phyloP scores from a whole-genome alignment of 1,140 invertebrate genomes.

The Aradophagus sp. region DNA sequence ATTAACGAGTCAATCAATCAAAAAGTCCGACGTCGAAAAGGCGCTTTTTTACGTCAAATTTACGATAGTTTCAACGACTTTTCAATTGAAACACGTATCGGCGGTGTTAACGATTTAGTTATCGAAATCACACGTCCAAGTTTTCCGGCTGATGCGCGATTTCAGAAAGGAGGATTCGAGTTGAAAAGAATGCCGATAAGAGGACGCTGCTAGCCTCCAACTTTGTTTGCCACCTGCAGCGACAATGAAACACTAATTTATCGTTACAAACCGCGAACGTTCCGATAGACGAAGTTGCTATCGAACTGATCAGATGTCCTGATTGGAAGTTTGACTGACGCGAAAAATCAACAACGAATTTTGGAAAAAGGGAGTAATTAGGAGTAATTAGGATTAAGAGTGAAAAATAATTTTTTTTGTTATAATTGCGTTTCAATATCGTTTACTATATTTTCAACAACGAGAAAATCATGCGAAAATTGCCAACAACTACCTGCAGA shows the following conservation, averaged over 20 bases:
- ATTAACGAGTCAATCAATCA: too few species aligned
- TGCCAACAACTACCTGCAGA: too few species aligned
- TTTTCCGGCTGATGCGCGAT: constrained; percentile 33
- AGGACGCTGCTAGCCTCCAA: constrained; percentile 27
- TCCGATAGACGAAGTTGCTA: constrained; percentile 3
- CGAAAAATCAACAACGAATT: constrained; percentile 7
- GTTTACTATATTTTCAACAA: too few species aligned
- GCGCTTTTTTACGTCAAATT: too few species aligned
- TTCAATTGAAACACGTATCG: constrained; percentile 39
- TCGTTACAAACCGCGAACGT: constrained; percentile 24
- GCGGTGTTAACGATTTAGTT: constrained; percentile 50
- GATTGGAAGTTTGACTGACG: not conserved
- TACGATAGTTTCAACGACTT: constrained; percentile 29
- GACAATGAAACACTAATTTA: constrained; percentile 50
- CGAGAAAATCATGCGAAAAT: too few species aligned
- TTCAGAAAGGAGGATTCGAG: constrained; percentile 27
- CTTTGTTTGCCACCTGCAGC: constrained; percentile 44
- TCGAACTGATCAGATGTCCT: constrained; percentile 19
- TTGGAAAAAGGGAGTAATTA: too few species aligned
- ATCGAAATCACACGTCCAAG: constrained; percentile 46
- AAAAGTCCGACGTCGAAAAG: too few species aligned
- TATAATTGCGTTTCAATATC: too few species aligned
- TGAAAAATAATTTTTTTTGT: too few species aligned
- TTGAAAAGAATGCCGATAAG: constrained; percentile 51
- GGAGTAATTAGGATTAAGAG: too few species aligned